Evolutionary conservation across 2,888 invertebrate genomes (phyloP).

Genomic region (Podabrus alpinus): DNA sequence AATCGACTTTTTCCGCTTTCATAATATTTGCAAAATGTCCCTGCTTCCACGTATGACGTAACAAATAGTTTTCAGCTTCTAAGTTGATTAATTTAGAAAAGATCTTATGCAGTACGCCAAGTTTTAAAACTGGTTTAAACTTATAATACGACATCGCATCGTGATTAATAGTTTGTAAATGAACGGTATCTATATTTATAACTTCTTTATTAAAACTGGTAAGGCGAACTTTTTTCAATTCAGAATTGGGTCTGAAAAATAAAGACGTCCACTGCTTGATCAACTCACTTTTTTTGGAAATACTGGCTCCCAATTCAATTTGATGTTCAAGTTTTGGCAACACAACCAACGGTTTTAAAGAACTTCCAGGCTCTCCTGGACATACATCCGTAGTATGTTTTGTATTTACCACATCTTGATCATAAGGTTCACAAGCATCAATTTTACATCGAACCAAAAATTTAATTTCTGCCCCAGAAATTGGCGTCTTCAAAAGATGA

Average conservation of each 20-base stretch:
- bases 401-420: too few species aligned
- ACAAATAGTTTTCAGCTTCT: conserved; percentile 43
- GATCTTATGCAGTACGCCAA: conserved; percentile 44
- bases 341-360: conserved; percentile 40
- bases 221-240: conserved; percentile 46
- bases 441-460: conserved; percentile 47
- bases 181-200: conserved; percentile 43
- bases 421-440: conserved; percentile 46
- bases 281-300: conserved; percentile 45
- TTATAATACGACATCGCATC: conserved; percentile 44
- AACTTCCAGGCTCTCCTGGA: too few species aligned
- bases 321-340: conserved; percentile 49
- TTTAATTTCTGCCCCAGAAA: conserved; percentile 40
- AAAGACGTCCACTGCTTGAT: conserved; percentile 47
- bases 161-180: conserved; percentile 43
- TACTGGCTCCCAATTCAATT: conserved; percentile 44
- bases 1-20: too few species aligned
- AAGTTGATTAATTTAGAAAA: conserved; percentile 38
- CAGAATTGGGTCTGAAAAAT: conserved; percentile 47
- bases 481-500: conserved; percentile 42
- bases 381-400: too few species aligned
- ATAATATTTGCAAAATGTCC: conserved; percentile 40
- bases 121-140: conserved; percentile 41
- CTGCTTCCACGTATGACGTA: conserved; percentile 44
- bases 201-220: conserved; percentile 39